Conservation (phyloP, 2,113 vertebrate genomes). For the Psittacula cyanocephala region DNA sequence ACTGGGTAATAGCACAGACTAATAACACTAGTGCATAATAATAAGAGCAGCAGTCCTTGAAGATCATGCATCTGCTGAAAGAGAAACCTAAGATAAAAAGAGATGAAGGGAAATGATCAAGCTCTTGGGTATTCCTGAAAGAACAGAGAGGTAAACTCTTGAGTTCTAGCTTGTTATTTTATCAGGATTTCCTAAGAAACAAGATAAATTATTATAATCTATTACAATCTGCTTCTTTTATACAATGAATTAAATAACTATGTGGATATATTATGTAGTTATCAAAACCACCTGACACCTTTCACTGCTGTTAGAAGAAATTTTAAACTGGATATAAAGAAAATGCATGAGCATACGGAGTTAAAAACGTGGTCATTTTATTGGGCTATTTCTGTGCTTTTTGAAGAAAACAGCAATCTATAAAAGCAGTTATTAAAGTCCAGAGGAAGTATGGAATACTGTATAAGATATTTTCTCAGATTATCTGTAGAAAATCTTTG, state of each 20-base stretch:
- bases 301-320: neutral
- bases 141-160: neutral
- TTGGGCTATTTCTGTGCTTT: neutral
- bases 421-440: neutral
- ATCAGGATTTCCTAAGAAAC: neutral
- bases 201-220: neutral
- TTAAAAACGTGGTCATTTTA: neutral
- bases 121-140: neutral
- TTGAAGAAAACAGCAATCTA: neutral
- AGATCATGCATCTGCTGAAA: neutral
- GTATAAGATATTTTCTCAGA: neutral
- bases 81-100: neutral
- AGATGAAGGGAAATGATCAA: neutral
- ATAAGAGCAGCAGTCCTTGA: neutral
- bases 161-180: neutral
- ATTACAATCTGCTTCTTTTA: neutral
- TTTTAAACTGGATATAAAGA: neutral
- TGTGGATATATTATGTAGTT: neutral
- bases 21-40: constrained; percentile 1
- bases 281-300: neutral
- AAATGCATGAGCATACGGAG: neutral
- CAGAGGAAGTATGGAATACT: neutral
- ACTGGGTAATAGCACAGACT: neutral
- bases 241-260: neutral
- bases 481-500: neutral